Conservation (phyloP, 1,140 invertebrate species). For the Leptinotarsa texana region DNA sequence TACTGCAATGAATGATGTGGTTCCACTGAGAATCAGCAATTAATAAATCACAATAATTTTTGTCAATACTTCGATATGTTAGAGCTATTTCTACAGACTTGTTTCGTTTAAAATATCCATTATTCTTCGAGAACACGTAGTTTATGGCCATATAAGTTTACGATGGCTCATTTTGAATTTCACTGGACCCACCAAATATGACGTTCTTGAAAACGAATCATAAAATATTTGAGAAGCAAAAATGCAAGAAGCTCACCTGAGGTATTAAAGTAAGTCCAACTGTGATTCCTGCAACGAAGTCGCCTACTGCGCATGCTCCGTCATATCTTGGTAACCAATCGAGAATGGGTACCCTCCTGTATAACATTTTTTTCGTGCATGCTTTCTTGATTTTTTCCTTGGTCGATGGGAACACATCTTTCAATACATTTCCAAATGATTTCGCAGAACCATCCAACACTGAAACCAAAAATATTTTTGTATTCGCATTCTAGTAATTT, state of each 20-base stretch:
- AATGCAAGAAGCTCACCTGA: conserved; percentile 55
- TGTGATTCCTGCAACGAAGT: conserved; percentile 84
- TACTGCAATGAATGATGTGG: too few relatives aligned
- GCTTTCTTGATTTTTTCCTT: conserved; percentile 49
- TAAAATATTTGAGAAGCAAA: neutral
- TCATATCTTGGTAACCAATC: conserved; percentile 76
- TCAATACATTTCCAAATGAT: conserved; percentile 23
- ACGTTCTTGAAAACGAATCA: neutral
- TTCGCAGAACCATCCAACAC: conserved; percentile 31
- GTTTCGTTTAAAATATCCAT: too few relatives aligned
- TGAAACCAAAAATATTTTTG: conserved; percentile 13
- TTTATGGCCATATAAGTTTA: too few relatives aligned
- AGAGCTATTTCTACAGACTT: too few relatives aligned
- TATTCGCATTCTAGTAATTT: too few relatives aligned
- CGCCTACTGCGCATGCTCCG: conserved; percentile 66
- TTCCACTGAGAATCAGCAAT: too few relatives aligned
- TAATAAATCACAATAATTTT: too few relatives aligned
- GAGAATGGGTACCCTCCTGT: conserved; percentile 72
- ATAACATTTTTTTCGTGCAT: conserved; percentile 70
- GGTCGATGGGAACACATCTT: conserved; percentile 27
- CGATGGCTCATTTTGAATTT: too few relatives aligned
- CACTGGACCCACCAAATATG: too few relatives aligned
- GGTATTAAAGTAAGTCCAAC: conserved; percentile 79
- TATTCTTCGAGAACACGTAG: too few relatives aligned
- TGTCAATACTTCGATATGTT: too few relatives aligned